Evolutionary conservation across 2,113 vertebrate species (phyloP).

Genomic region (Oreochromis aureus): DNA sequence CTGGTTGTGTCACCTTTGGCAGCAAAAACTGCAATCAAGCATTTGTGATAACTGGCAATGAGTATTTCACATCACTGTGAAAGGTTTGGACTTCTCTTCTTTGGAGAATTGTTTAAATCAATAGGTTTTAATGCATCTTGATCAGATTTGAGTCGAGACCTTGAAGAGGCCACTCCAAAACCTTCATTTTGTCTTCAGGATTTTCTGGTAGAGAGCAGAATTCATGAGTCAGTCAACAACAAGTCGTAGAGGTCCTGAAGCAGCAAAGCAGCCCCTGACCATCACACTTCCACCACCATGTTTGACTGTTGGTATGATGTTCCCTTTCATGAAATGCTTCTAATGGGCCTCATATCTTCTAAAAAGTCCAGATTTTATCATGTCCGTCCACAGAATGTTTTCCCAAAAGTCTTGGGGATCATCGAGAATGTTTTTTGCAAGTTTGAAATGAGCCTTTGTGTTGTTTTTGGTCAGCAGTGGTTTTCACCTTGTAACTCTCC

Average conservation of each 20-base stretch:
- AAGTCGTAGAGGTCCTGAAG: background rate
- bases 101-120: background rate
- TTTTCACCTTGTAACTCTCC: background rate
- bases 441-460: rapidly evolving
- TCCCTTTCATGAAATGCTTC: background rate
- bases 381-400: background rate
- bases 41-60: background rate
- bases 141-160: background rate
- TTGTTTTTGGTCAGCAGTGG: background rate
- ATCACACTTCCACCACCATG: background rate
- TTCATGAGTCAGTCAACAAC: rapidly evolving
- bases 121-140: background rate
- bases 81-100: background rate
- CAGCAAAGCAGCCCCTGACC: background rate
- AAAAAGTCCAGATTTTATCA: background rate
- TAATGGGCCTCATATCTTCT: background rate
- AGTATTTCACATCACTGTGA: background rate
- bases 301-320: background rate
- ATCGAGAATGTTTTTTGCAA: background rate
- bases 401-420: rapidly evolving
- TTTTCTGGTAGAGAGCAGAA: background rate
- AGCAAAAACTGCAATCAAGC: background rate
- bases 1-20: background rate
- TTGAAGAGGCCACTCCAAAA: background rate
- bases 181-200: background rate